Conservation (phyloP, 2,888 invertebrate species). For the Formica aserva region DNA sequence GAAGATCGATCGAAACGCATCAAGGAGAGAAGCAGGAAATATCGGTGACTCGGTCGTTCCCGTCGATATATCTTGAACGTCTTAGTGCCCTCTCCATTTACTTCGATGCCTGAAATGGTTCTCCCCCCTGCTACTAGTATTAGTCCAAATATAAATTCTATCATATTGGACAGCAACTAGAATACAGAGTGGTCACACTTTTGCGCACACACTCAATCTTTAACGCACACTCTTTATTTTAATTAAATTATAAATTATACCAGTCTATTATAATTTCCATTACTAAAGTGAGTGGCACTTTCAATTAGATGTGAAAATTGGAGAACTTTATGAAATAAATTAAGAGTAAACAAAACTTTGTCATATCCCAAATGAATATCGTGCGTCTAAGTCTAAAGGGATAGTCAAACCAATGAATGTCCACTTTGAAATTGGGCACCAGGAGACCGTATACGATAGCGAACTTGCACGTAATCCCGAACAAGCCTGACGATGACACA, state of each 20-base stretch:
- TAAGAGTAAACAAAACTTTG: conserved; percentile 47
- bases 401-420: conserved; percentile 51
- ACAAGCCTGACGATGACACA: conserved; percentile 72
- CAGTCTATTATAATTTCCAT: neutral
- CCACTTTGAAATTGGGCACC: conserved; percentile 75
- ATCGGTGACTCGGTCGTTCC: conserved; percentile 41
- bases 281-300: conserved; percentile 10
- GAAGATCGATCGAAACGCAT: conserved; percentile 16
- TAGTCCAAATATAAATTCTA: neutral
- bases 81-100: conserved; percentile 18
- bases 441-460: conserved; percentile 67
- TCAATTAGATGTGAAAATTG: neutral
- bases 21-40: conserved; percentile 21
- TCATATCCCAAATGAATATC: conserved; percentile 39
- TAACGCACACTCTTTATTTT: neutral
- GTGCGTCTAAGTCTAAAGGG: conserved; percentile 49
- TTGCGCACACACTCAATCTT: neutral
- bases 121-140: neutral
- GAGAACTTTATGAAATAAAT: conserved; percentile 38
- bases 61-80: conserved; percentile 18
- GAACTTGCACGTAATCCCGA: conserved; percentile 35
- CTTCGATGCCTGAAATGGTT: conserved; percentile 27
- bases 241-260: neutral
- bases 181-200: neutral
- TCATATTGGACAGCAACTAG: neutral